A percentile compares a stretch with the other conserved stretches of the same genome.
Evolutionary conservation across 2,113 vertebrate genomes (phyloP).

Genomic region (Pitta sordida): DNA sequence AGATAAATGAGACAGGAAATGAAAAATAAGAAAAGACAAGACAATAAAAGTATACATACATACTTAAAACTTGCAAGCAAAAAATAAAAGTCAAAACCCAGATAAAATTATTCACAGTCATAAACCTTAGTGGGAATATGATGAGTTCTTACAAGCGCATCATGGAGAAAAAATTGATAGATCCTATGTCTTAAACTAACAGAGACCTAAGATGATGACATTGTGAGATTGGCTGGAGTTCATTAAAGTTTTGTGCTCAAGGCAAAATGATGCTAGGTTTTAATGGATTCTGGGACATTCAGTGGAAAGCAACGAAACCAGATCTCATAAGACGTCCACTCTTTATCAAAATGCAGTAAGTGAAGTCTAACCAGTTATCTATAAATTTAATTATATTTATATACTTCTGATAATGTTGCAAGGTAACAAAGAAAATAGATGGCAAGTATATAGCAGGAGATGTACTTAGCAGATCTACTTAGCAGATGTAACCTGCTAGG

Average conservation of each 20-base stretch:
- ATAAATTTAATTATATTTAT: background rate
- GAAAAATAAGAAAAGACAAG: background rate
- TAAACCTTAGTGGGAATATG: background rate
- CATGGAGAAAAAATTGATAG: background rate
- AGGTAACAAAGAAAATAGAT: background rate
- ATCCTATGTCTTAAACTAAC: background rate
- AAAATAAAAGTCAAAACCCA: conserved; percentile 5
- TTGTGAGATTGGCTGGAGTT: background rate
- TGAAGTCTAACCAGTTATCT: background rate
- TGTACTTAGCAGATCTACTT: no score
- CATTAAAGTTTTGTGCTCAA: background rate
- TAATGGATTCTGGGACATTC: background rate
- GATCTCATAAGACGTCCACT: background rate
- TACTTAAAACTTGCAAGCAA: background rate
- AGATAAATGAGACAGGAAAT: background rate
- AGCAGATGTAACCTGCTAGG: background rate
- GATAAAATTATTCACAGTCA: background rate
- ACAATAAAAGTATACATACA: background rate
- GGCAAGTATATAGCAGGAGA: background rate
- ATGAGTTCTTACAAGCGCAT: background rate
- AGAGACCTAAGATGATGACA: background rate
- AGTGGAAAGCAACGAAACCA: background rate
- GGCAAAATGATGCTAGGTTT: background rate
- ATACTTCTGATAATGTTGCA: background rate
- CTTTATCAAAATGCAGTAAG: background rate